Evolutionary conservation across 1,140 invertebrate genomes (phyloP), one percentile per base, ranked within the genome.

Genomic region (Scaptomyza pallida): DNA sequence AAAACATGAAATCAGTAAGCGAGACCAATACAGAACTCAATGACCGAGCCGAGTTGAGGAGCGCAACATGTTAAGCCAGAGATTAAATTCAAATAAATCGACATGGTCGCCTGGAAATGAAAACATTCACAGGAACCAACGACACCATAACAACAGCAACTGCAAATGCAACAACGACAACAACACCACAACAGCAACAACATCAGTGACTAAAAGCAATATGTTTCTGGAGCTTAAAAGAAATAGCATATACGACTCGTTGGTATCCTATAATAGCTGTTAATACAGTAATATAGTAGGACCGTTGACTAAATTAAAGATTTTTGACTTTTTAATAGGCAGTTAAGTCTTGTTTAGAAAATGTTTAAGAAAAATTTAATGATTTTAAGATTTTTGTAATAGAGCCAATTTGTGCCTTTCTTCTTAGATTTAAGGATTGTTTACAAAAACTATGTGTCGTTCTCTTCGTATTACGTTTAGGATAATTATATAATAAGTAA

Each of bases 31-130:
- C 71, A 55, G 26, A 51, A 68, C 19, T 44, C 37, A 33, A 47
- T 47, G 47, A 44, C 40, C 56, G 41, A 52, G 30, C 48, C 37
- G 9, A 30, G 26, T 9, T 30, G 44, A 61, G 40, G 57, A 63
- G 72, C 57, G 47, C 71, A 85, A 60, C 72, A 69, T 86, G 76
- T 74, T 85, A 79, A 78, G 80, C 60, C 69, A 74, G 71, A 83
- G 85, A 89, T 89, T 89, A 89, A 89, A 89, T 83, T 89, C 85
- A 89, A 89, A 89, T 89, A 89, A 89, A 89, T 89, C 83, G 85
- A 89, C 85, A 83, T 80, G 79, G 67, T 81, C 77, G 82, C 65
- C 70, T 83, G 78, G 81, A 86, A 88, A 88, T 88, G 78, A 82
- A 78, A 82, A 88, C 75, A 88, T 88, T 88, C 78, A 85, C 72